A percentile compares a stretch with the other conserved stretches of the same genome.
phyloP scores from a whole-genome alignment of 2,888 invertebrate genomes.

The Pharmacophagus antenor region DNA sequence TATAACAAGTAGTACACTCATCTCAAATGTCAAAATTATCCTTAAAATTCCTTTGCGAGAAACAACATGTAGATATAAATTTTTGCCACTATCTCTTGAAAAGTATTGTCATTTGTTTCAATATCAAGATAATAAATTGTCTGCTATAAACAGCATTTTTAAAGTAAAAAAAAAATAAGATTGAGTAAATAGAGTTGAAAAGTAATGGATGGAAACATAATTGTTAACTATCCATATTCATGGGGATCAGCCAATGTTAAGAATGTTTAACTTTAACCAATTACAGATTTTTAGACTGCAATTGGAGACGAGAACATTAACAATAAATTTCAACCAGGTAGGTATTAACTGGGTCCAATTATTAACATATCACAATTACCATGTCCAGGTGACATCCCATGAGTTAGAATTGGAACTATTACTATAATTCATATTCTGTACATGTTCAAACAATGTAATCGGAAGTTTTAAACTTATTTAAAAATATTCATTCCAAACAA shows the following conservation, averaged over 20 bases:
- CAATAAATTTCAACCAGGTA: conserved; percentile 2
- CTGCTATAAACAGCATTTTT: conserved; percentile 52
- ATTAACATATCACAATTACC: conserved; percentile 72
- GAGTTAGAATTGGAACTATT: conserved; percentile 44
- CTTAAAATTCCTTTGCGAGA: conserved; percentile 51
- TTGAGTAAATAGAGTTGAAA: conserved; percentile 19
- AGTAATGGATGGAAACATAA: conserved; percentile 12
- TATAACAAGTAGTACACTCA: conserved; percentile 55
- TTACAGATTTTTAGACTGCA: conserved; percentile 21
- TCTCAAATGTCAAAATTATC: conserved; percentile 58
- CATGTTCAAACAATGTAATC: conserved; percentile 66
- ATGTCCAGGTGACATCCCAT: conserved; percentile 55
- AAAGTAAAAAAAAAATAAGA: conserved; percentile 39
- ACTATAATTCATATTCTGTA: conserved; percentile 73
- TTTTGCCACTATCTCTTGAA: conserved; percentile 48
- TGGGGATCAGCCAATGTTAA: background rate
- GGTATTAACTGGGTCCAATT: conserved; percentile 35
- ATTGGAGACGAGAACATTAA: conserved; percentile 7
- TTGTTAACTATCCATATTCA: conserved; percentile 12
- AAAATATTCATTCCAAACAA: conserved; percentile 72
- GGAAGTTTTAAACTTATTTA: conserved; percentile 76
- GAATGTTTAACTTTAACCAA: conserved; percentile 14
- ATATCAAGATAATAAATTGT: conserved; percentile 43
- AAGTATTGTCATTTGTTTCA: conserved; percentile 39
- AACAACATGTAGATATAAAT: conserved; percentile 46